Base-by-base conservation (phyloP, 2,113 vertebrate species). In the Urocitellus parryii region DNA sequence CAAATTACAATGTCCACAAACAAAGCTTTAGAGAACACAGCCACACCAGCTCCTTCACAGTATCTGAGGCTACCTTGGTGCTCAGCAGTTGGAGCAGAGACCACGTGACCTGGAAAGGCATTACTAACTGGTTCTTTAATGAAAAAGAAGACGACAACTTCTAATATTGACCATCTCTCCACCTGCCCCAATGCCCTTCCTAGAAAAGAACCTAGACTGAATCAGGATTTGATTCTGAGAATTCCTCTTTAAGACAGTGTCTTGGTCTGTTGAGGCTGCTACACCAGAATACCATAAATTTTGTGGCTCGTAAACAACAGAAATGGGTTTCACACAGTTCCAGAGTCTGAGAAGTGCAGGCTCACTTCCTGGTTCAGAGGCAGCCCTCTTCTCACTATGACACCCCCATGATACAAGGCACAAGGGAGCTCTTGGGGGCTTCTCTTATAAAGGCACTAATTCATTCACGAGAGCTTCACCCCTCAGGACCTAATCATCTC, bases 21-120 rank as follows among this genome's bases (percentile, higher is more conserved):
- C 91, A 94, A 95, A 95, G 80, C 29, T 81, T 88, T 95, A 92
- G 87, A 67, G 92, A 92, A 90, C 20, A 77, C 45, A 90, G 91
- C 85, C 81, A 56, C 68, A 74, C 20, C 29, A 45, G 34, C 53
- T 10, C 70, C 86, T 82, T 80, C 56, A 45, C 13, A 61, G 20
- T 17, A 2, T 58, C 72, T 70, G 27, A 5, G 34, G 17, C 17
- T 78, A 27, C 8, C 53, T 86, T 86, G 25, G 20, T 63, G 68
- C 81, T 61, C 37, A 92, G 68, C 8, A 51, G 20, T 53, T 92
- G 92, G 14, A 39, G 45, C 89, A 74, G 37, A 94, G 45, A 90
- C 37, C 81, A 81, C 61, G 58, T 37, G 37, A 61, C 17, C 58
- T 68, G 8, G 20, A 76, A 81, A 84, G 32, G 16, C 78, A 94